phyloP scores from a whole-genome alignment of 2,888 invertebrate species.

The Adela reaumurella region DNA sequence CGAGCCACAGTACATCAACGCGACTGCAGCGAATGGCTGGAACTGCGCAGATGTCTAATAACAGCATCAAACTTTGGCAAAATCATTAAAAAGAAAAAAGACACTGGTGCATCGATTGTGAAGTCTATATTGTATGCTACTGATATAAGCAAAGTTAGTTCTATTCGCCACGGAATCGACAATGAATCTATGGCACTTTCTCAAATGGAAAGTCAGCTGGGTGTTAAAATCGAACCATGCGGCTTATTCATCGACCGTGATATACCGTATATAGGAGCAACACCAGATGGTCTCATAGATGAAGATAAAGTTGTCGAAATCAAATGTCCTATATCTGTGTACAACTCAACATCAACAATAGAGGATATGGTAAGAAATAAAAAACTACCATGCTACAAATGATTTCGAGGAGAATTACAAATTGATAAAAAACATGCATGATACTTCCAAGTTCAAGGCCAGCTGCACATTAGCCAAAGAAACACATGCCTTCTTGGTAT shows the following conservation, averaged over 20 bases:
- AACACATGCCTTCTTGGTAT: slow-evolving; percentile 4
- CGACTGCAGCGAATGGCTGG: slow-evolving; percentile 11
- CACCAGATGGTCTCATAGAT: slow-evolving; percentile 10
- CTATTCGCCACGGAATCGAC: slow-evolving; percentile 4
- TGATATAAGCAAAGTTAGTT: slow-evolving; percentile 2
- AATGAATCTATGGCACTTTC: slow-evolving; percentile 1
- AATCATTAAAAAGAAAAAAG: slow-evolving; percentile 6
- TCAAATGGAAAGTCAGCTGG: background rate
- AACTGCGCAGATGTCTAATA: slow-evolving; percentile 9
- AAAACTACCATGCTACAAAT: background rate
- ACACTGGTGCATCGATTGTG: slow-evolving; percentile 4
- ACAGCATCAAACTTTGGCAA: slow-evolving; percentile 13
- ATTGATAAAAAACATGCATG: slow-evolving; percentile 3
- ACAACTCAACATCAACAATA: too few species aligned
- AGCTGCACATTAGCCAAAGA: slow-evolving; percentile 4
- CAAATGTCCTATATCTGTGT: slow-evolving; percentile 9
- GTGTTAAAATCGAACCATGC: slow-evolving; percentile 6
- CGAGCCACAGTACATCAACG: slow-evolving; percentile 7
- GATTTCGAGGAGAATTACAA: background rate
- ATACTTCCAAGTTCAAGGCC: slow-evolving; percentile 5
- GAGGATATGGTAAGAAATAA: slow-evolving; percentile 5
- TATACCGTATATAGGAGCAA: slow-evolving; percentile 7
- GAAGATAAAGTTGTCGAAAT: slow-evolving; percentile 7
- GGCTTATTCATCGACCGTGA: slow-evolving; percentile 8
- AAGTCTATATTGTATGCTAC: too few species aligned